Conservation (phyloP, 2,888 invertebrate genomes). For the Trisateles emortualis region DNA sequence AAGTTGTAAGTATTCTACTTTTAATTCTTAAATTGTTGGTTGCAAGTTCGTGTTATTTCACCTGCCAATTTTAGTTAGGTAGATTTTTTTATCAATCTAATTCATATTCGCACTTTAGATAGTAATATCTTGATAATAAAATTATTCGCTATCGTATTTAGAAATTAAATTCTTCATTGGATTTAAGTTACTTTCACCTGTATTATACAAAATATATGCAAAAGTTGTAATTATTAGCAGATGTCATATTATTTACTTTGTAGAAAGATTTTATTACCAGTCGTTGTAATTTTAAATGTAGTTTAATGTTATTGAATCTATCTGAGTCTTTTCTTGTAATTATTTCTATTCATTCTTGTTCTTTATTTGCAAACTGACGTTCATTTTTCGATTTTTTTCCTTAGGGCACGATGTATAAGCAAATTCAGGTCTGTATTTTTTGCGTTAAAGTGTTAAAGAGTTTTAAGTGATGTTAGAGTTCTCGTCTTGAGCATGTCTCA, state of each 20-base stretch:
- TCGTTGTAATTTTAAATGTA: neutral
- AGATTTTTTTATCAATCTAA: neutral
- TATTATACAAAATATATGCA: neutral
- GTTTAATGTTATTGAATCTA: neutral
- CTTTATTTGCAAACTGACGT: slow-evolving; percentile 56
- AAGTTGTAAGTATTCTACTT: slow-evolving; percentile 78
- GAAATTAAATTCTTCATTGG: neutral
- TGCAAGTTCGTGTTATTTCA: slow-evolving; percentile 3
- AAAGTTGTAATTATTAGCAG: neutral
- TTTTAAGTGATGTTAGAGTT: slow-evolving; percentile 75
- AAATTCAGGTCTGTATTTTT: slow-evolving; percentile 86
- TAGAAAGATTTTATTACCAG: neutral
- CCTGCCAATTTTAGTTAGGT: slow-evolving; percentile 3
- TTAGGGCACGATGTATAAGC: slow-evolving; percentile 86
- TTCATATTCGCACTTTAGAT: neutral
- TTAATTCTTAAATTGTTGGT: neutral
- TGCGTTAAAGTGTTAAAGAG: slow-evolving; percentile 56
- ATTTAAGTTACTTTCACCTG: neutral
- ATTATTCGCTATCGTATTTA: too few species aligned
- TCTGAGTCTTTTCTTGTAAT: slow-evolving; percentile 10
- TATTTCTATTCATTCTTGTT: slow-evolving; percentile 22
- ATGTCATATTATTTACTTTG: slow-evolving; percentile 1
- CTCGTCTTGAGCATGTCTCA: slow-evolving; percentile 66
- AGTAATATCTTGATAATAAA: neutral
- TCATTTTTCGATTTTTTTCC: slow-evolving; percentile 70